Evolutionary conservation across 2,797 vertebrate genomes (phyloP), one percentile per base, ranked within the genome.

Genomic region (Epinephelus coioides): DNA sequence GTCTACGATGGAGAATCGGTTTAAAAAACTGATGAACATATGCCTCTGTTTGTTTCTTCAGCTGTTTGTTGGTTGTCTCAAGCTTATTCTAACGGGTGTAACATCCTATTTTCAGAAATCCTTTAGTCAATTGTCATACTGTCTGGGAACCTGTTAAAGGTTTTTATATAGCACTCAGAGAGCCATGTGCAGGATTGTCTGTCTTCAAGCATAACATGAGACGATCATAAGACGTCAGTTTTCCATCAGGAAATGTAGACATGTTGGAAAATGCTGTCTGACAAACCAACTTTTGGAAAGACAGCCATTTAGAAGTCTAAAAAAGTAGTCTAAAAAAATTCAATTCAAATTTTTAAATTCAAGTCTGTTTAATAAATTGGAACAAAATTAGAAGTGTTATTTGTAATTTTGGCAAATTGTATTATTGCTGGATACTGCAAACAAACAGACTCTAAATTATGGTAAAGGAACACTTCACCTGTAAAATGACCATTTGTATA

Each of bases 11-110:
- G 55, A 79, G 40, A 84, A 88, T 81, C 56, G 1, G 76, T 91
- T 91, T 86, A 68, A 78, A 69, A 74, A 73, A 65, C 13, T 2
- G 25, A 68, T 50, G 54, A 88, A 79, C 86, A 79, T 83, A 87
- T 90, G 79, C 79, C 47, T 84, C 67, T 55, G 43, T 86, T 86
- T 89, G 73, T 76, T 76, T 51, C 47, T 75, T 78, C 46, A 62
- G 82, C 55, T 82, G 57, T 83, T 71, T 76, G 65, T 70, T 77
- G 38, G 68, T 79, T 72, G 73, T 73, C 63, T 85, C 38, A 49
- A 76, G 65, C 81, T 78, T 40, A 78, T 70, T 82, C 51, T 69
- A 63, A 64, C 21, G 3, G 43, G 25, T 57, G 40, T 73, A 77
- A 56, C 59, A 64, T 83, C 47, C 25, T 27, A 38, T 77, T 76